Evolutionary conservation across 2,888 invertebrate species (phyloP).

Genomic region (Platycheirus albimanus): DNA sequence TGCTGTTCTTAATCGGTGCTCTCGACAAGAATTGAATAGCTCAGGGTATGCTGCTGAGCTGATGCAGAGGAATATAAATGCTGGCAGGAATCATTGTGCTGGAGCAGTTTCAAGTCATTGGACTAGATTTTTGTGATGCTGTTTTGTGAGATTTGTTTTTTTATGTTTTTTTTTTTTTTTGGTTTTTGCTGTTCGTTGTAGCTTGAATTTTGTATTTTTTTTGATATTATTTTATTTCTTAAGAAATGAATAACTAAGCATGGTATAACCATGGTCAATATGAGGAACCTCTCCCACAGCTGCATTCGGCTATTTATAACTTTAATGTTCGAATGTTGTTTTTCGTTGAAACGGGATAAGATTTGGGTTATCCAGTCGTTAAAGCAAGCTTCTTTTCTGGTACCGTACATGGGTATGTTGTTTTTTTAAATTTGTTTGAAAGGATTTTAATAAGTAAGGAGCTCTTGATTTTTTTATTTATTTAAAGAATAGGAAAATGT

Average conservation of each 20-base stretch:
- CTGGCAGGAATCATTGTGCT: slow-evolving; percentile 31
- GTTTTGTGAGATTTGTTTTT: slow-evolving; percentile 16
- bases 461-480: too few species aligned
- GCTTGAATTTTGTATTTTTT: slow-evolving; percentile 7
- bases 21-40: slow-evolving; percentile 68
- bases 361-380: slow-evolving; percentile 11
- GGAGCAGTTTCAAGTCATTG: slow-evolving; percentile 60
- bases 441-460: too few species aligned
- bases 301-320: slow-evolving; percentile 24
- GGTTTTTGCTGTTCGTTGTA: too few species aligned
- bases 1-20: slow-evolving; percentile 68
- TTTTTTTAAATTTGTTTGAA: too few species aligned
- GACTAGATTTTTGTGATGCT: slow-evolving; percentile 57
- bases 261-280: slow-evolving; percentile 28
- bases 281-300: slow-evolving; percentile 2
- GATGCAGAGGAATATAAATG: slow-evolving; percentile 49
- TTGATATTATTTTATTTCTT: neutral
- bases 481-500: too few species aligned
- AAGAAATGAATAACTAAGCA: slow-evolving; percentile 13
- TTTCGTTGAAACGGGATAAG: slow-evolving; percentile 26
- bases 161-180: neutral
- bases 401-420: too few species aligned
- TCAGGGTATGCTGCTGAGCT: slow-evolving; percentile 11
- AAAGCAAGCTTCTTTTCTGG: too few species aligned
- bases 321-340: slow-evolving; percentile 28